Conservation (phyloP, 1,140 invertebrate genomes). For the Ericerus pela region DNA sequence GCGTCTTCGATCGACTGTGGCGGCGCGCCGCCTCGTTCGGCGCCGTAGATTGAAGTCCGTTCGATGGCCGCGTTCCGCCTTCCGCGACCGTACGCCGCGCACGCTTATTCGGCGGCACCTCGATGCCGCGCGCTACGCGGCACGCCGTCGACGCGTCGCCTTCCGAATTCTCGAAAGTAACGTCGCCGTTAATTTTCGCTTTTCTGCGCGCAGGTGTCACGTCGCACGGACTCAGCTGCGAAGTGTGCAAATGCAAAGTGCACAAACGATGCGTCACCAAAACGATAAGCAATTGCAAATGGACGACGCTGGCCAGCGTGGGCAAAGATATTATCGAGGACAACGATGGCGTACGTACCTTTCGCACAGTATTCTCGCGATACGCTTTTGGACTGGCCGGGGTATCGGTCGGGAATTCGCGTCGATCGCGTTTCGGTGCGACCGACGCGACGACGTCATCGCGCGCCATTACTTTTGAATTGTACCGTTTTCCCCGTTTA, state of each 20-base stretch:
- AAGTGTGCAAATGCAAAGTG: constrained; percentile 92
- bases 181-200: not conserved
- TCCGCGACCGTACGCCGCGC: too few relatives aligned
- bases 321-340: constrained; percentile 89
- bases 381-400: not conserved
- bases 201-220: constrained; percentile 52
- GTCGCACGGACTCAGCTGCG: constrained; percentile 85
- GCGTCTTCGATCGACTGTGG: too few relatives aligned
- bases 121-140: too few relatives aligned
- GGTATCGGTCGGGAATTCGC: not conserved
- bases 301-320: constrained; percentile 84
- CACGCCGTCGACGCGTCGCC: too few relatives aligned
- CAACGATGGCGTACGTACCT: constrained; percentile 67
- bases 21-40: too few relatives aligned
- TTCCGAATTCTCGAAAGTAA: too few relatives aligned
- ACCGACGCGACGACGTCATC: not conserved
- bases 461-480: not conserved
- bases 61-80: too few relatives aligned
- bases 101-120: too few relatives aligned
- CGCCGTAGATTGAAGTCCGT: too few relatives aligned
- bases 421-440: too few relatives aligned
- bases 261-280: constrained; percentile 85
- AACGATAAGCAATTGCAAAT: constrained; percentile 89
- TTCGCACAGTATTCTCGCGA: too few relatives aligned
- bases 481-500: not conserved